phyloP scores from a whole-genome alignment of 2,797 vertebrate species.

The Remorina albescens region DNA sequence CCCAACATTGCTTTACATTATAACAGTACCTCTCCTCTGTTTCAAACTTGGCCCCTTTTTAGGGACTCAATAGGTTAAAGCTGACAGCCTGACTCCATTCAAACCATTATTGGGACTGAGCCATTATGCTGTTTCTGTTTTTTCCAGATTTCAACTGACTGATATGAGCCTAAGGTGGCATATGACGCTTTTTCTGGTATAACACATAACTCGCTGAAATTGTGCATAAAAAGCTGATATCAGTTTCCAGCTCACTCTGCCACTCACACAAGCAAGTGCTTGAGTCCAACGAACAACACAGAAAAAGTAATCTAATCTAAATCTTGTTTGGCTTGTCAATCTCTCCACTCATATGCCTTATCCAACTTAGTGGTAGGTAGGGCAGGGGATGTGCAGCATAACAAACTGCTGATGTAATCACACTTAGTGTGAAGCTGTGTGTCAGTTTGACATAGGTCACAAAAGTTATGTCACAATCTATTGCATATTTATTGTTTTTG shows the following conservation, averaged over 20 bases:
- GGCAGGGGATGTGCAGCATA: constrained; percentile 5
- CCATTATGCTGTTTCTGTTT: constrained; percentile 52
- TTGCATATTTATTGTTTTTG: too few relatives aligned
- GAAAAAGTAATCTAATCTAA: constrained; percentile 48
- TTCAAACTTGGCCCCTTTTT: constrained; percentile 50
- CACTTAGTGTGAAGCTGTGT: too few relatives aligned
- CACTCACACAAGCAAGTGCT: neutral
- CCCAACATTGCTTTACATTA: constrained; percentile 32
- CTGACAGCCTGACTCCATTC: constrained; percentile 52
- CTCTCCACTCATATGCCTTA: constrained; percentile 12
- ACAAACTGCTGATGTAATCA: constrained; percentile 25
- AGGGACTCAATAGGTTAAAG: constrained; percentile 63
- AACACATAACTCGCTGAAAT: constrained; percentile 16
- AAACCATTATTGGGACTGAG: constrained; percentile 57
- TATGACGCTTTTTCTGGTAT: constrained; percentile 37
- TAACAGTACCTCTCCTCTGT: constrained; percentile 32
- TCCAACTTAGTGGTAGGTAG: constrained; percentile 13
- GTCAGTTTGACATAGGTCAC: too few relatives aligned
- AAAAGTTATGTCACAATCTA: too few relatives aligned
- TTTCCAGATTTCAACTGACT: constrained; percentile 62
- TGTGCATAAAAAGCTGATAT: constrained; percentile 4
- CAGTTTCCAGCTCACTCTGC: constrained; percentile 12
- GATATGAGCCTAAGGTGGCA: constrained; percentile 52
- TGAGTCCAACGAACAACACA: constrained; percentile 47
- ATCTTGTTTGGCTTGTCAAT: constrained; percentile 48